phyloP scores from a whole-genome alignment of 2,888 invertebrate species.

The Melanargia galathea region DNA sequence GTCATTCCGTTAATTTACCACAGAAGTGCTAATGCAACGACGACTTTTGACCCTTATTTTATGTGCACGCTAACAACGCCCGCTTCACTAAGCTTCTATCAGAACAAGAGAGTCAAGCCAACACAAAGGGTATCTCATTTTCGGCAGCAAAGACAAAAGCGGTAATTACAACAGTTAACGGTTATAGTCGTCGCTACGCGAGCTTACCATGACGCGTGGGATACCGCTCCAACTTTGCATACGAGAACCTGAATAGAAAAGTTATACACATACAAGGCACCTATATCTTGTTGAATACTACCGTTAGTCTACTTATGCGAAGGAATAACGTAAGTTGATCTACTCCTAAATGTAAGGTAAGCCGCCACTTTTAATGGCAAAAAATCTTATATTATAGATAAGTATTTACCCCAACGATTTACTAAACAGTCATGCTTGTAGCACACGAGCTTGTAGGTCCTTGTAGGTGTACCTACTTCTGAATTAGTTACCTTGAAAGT shows the following conservation, averaged over 20 bases:
- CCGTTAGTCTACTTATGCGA: neutral
- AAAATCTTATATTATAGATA: too few relatives aligned
- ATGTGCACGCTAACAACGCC: slow-evolving; percentile 40
- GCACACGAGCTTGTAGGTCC: too few relatives aligned
- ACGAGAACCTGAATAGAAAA: slow-evolving; percentile 11
- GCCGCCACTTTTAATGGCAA: too few relatives aligned
- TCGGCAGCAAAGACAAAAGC: slow-evolving; percentile 74
- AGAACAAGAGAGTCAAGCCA: slow-evolving; percentile 56
- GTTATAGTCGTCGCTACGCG: slow-evolving; percentile 27
- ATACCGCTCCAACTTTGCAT: neutral
- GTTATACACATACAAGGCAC: neutral
- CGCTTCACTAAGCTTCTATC: slow-evolving; percentile 57
- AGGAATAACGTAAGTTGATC: neutral
- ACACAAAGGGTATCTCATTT: slow-evolving; percentile 70
- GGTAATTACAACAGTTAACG: slow-evolving; percentile 65
- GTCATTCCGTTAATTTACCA: slow-evolving; percentile 13
- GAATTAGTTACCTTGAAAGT: too few relatives aligned
- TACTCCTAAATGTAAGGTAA: neutral
- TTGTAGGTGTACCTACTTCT: too few relatives aligned
- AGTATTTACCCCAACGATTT: too few relatives aligned
- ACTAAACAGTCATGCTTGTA: too few relatives aligned
- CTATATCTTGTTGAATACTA: slow-evolving; percentile 5
- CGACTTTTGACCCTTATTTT: slow-evolving; percentile 49
- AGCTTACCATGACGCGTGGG: slow-evolving; percentile 19
- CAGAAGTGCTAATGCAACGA: slow-evolving; percentile 21